Evolutionary conservation across 1,140 invertebrate species (phyloP).

Genomic region (Grapholita molesta): DNA sequence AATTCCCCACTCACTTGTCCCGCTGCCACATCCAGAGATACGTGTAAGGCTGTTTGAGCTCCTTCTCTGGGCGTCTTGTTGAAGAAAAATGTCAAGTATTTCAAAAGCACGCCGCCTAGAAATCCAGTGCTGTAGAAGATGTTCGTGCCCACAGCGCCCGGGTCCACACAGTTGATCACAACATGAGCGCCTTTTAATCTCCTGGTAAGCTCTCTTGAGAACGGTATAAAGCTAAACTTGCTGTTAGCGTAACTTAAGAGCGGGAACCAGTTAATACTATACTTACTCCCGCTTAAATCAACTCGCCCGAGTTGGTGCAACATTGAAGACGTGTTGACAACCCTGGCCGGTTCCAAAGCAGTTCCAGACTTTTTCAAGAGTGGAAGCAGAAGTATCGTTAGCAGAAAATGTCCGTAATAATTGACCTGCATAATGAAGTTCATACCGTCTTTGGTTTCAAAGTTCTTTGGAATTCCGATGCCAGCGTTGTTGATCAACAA

Average conservation of each 20-base stretch:
- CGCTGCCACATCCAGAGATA: constrained; percentile 39
- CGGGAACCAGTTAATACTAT: constrained; percentile 50
- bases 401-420: not conserved
- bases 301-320: constrained; percentile 74
- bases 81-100: not conserved
- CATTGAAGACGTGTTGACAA: not conserved
- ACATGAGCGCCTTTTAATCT: constrained; percentile 77
- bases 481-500: not conserved
- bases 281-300: constrained; percentile 71
- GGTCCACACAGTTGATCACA: constrained; percentile 84
- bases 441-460: not conserved
- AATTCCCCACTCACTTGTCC: constrained; percentile 54
- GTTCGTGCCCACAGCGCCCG: constrained; percentile 87
- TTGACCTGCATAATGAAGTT: not conserved
- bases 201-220: constrained; percentile 80
- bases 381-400: not conserved
- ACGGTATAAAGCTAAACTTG: constrained; percentile 83
- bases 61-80: constrained; percentile 52
- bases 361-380: not conserved
- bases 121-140: constrained; percentile 69
- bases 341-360: constrained; percentile 24
- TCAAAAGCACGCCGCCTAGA: constrained; percentile 1
- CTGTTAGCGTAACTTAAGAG: constrained; percentile 83
- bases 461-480: not conserved
- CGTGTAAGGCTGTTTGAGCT: constrained; percentile 52